phyloP scores from a whole-genome alignment of 2,113 vertebrate genomes.

The Notechis scutatus region DNA sequence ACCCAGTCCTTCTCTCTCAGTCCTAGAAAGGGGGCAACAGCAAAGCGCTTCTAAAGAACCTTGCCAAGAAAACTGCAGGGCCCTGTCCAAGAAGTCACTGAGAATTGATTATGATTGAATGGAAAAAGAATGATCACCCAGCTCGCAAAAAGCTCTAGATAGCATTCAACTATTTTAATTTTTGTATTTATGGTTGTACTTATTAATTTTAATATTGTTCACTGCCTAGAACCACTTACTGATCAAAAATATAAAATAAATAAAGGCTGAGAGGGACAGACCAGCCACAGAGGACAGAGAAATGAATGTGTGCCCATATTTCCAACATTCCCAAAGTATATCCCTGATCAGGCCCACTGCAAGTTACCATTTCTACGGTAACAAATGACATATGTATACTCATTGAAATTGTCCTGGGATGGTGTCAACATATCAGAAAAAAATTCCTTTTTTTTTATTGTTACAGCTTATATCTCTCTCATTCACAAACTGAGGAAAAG shows the following conservation, averaged over 20 bases:
- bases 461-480: not conserved
- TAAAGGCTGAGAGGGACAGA: not conserved
- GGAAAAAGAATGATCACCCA: not conserved
- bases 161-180: not conserved
- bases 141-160: not conserved
- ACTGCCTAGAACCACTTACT: not conserved
- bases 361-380: not conserved
- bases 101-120: not conserved
- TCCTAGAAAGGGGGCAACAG: not conserved
- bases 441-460: not conserved
- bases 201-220: not conserved
- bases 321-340: not conserved
- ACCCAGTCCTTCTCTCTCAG: not conserved
- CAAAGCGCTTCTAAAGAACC: not conserved
- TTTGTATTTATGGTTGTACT: not conserved
- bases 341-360: not conserved
- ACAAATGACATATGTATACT: not conserved
- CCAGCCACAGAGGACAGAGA: not conserved
- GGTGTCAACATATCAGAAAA: not conserved
- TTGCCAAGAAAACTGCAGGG: not conserved
- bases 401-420: not conserved
- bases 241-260: not conserved
- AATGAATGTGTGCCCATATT: not conserved
- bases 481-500: not conserved
- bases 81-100: not conserved